phyloP scores from a whole-genome alignment of 2,797 vertebrate species.

The Pipistrellus kuhlii region DNA sequence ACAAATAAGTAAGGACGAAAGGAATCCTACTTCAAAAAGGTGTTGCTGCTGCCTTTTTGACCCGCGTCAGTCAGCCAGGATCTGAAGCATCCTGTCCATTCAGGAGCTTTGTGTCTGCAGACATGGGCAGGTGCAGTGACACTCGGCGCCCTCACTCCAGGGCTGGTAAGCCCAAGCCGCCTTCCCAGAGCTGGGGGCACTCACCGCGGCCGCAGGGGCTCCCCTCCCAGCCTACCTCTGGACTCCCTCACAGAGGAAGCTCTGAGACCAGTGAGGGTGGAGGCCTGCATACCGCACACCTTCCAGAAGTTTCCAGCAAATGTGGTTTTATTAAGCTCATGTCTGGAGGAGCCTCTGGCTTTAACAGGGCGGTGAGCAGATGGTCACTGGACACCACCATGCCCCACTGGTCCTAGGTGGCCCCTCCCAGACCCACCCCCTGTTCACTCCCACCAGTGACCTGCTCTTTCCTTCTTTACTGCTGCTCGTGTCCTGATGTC shows the following conservation, averaged over 20 bases:
- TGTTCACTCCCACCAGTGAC: background rate
- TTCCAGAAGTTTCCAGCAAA: background rate
- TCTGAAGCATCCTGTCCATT: too few species aligned
- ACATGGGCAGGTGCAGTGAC: background rate
- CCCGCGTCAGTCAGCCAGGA: background rate
- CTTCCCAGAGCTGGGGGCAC: background rate
- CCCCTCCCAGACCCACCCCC: background rate
- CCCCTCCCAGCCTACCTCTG: too few species aligned
- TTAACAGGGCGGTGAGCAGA: background rate
- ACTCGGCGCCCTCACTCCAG: background rate
- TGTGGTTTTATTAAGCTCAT: background rate
- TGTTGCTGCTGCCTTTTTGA: background rate
- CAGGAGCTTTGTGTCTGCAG: background rate
- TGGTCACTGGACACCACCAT: background rate
- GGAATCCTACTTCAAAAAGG: too few species aligned
- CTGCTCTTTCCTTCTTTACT: background rate
- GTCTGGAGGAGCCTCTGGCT: background rate
- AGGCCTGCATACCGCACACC: background rate
- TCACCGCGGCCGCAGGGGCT: accelerated
- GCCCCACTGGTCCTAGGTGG: background rate
- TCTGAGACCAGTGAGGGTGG: background rate
- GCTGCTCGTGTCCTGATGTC: background rate
- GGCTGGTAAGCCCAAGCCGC: background rate
- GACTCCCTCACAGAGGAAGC: background rate
- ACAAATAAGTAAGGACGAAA: background rate